Evolutionary conservation across 1,140 invertebrate species (phyloP).

Genomic region (Bombus waltoni): DNA sequence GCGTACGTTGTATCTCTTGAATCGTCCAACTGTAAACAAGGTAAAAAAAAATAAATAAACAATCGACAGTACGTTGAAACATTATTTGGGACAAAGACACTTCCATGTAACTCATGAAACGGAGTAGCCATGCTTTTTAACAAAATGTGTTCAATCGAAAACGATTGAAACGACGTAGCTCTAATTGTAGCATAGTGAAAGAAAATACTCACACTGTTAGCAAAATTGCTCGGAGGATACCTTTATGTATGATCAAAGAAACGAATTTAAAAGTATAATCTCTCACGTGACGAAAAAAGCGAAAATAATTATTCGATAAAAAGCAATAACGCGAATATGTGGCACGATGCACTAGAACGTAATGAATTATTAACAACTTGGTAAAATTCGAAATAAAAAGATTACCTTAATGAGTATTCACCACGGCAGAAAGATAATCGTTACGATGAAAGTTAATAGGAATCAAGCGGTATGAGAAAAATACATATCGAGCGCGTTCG

Average conservation of each 20-base stretch:
- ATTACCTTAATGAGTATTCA: too few species aligned
- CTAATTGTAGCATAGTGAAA: background rate
- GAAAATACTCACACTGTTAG: background rate
- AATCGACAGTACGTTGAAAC: background rate
- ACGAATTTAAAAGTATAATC: constrained; percentile 1
- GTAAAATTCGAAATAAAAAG: background rate
- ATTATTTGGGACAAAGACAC: background rate
- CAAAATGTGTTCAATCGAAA: too few species aligned
- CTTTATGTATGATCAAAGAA: background rate
- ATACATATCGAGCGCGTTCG: background rate
- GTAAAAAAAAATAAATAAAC: background rate
- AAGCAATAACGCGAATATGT: background rate
- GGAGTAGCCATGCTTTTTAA: background rate
- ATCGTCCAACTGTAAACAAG: background rate
- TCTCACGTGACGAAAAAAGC: background rate
- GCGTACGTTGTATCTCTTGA: background rate
- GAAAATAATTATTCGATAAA: background rate
- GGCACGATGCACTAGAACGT: background rate
- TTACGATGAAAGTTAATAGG: background rate
- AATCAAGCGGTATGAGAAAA: background rate
- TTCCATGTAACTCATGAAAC: background rate
- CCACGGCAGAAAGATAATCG: background rate
- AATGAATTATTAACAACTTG: background rate
- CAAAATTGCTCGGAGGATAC: background rate
- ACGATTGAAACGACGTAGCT: too few species aligned